A percentile compares a stretch with the other conserved stretches of the same genome.
Conservation (phyloP, 2,888 invertebrate species). For the Metellina segmentata region DNA sequence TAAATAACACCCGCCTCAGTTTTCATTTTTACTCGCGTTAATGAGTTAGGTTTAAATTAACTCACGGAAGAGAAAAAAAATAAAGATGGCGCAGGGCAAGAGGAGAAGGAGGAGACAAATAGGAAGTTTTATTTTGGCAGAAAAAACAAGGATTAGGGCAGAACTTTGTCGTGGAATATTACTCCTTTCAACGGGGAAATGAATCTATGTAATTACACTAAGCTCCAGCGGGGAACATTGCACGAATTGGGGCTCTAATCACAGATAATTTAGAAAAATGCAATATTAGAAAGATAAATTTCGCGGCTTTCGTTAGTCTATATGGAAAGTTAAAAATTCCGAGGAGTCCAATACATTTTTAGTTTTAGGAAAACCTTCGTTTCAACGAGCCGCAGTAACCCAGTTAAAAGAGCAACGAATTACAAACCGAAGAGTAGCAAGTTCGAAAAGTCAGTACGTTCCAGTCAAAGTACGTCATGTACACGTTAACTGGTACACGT, state of each 20-base stretch:
- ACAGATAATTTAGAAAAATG: not conserved
- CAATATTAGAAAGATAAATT: not conserved
- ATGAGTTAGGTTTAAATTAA: slow-evolving; percentile 63
- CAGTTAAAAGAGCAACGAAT: no score
- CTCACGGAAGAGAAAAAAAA: slow-evolving; percentile 13
- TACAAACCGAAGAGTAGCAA: no score
- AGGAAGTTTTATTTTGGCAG: slow-evolving; percentile 11
- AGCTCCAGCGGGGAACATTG: not conserved
- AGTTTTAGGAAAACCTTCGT: no score
- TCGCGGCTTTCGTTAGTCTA: not conserved
- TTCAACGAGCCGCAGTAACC: no score
- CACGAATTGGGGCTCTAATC: not conserved
- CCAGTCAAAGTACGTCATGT: no score
- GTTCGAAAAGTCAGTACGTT: no score
- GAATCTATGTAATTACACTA: slow-evolving; percentile 8
- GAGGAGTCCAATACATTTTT: not conserved
- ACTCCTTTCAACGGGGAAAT: slow-evolving; percentile 3
- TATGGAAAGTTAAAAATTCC: not conserved
- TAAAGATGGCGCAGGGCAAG: not conserved
- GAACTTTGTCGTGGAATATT: slow-evolving; percentile 18
- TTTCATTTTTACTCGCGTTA: slow-evolving; percentile 37
- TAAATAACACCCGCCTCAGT: slow-evolving; percentile 52
- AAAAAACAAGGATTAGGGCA: slow-evolving; percentile 15
- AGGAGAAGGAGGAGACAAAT: slow-evolving; percentile 21
- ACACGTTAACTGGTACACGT: no score